Conservation (phyloP, 2,888 invertebrate species). For the Myopa tessellatipennis region DNA sequence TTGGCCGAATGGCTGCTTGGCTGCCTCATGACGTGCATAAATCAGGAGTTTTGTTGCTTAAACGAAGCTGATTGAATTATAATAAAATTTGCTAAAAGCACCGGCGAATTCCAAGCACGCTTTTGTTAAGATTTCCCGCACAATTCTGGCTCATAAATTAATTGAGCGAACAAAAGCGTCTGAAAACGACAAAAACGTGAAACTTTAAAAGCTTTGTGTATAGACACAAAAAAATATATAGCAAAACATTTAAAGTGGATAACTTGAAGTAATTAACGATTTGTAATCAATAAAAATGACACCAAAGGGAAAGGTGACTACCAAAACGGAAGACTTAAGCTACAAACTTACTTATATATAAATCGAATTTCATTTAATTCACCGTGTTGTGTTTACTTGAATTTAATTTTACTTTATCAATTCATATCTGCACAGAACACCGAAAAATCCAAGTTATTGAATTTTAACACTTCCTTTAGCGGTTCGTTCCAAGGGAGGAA, state of each 20-base stretch:
- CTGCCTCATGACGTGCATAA: constrained; percentile 28
- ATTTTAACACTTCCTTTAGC: constrained; percentile 20
- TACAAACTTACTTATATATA: neutral
- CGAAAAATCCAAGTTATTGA: constrained; percentile 10
- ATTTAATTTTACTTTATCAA: neutral
- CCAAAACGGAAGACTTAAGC: constrained; percentile 36
- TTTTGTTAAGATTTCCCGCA: constrained; percentile 38
- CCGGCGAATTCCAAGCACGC: constrained; percentile 6
- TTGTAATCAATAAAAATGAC: neutral
- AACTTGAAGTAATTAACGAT: too few relatives aligned
- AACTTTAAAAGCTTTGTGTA: too few relatives aligned
- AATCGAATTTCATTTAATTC: neutral
- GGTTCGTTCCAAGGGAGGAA: too few relatives aligned
- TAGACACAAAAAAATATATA: too few relatives aligned
- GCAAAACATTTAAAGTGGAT: too few relatives aligned
- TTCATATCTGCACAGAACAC: neutral
- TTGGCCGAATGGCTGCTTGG: neutral
- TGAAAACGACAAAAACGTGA: too few relatives aligned
- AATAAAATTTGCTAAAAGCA: neutral
- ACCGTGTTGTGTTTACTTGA: neutral
- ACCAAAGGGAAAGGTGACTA: too few relatives aligned
- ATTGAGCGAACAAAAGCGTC: neutral
- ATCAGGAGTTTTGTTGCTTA: neutral
- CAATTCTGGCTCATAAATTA: neutral
- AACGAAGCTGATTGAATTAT: constrained; percentile 6